Evolutionary conservation across 2,113 vertebrate genomes (phyloP), one percentile per base, ranked within the genome.

Genomic region (Clarias macrocephalus): DNA sequence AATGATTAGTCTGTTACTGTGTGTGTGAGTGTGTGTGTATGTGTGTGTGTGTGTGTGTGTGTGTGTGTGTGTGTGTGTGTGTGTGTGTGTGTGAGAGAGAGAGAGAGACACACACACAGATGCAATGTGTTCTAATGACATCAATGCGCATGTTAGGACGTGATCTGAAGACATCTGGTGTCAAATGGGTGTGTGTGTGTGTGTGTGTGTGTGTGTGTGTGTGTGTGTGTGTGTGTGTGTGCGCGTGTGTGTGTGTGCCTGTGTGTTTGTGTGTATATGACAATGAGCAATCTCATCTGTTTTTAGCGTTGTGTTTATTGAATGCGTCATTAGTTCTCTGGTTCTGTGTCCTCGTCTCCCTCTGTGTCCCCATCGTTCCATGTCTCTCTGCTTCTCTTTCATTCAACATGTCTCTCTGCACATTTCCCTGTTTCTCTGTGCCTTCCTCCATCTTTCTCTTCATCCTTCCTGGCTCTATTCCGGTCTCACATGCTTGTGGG

Each of bases 151-250:
- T 80, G 62, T 80, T 80, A 56, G 19, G 63, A 66, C 75, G 13
- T 68, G 75, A 66, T 12, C 60, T 2, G 33, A 86, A 33, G 19
- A 57, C n/a, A 77, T 79, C 84, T 62, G 42, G 66, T 73, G 68
- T 76, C 5, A 7, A 52, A 68, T 80, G 21, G 19, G 28, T 18
- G n/a, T 37, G 60, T 33, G 33, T 33, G 33, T 33, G 33, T 33
- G 33, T 33, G 33, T 33, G 33, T 33, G 33, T 33, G 33, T 33
- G 33, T 33, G 33, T 33, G 21, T 63, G 79, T 52, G 72, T 76
- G 83, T 85, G 70, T 85, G 83, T 63, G 56, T 85, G 70, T 33
- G 83, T 85, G 68, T 85, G 83, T 85, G 30, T 85, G 33, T 33
- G 33, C 2, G 60, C 77, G 30, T 66, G 28, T 76, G 21, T 63